Evolutionary conservation across 2,888 invertebrate genomes (phyloP).

Genomic region (Hedya salicella): DNA sequence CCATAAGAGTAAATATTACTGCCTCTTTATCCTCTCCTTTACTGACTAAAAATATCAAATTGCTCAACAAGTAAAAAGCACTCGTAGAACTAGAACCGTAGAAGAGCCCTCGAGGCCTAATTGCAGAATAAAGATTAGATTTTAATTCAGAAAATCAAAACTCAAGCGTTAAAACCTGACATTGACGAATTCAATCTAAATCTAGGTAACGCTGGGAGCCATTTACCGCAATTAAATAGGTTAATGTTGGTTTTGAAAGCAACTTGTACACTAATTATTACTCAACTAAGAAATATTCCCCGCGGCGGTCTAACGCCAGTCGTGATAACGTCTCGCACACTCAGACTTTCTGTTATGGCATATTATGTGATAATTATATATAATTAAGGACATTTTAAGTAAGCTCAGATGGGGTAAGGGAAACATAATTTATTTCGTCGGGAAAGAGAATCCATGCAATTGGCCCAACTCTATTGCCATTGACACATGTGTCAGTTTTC

Average conservation of each 20-base stretch:
- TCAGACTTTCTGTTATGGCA: constrained; percentile 27
- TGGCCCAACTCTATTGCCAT: no score
- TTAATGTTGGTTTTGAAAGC: constrained; percentile 19
- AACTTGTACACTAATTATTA: constrained; percentile 27
- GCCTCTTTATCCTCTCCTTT: no score
- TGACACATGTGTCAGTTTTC: no score
- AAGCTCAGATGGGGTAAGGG: no score
- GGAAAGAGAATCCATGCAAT: no score
- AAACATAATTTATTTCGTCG: no score
- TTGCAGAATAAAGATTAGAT: not conserved
- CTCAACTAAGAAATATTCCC: constrained; percentile 29
- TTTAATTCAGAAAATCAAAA: not conserved
- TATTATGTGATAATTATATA: constrained; percentile 29
- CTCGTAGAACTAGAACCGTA: no score
- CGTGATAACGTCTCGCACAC: constrained; percentile 35
- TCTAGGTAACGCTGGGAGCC: not conserved
- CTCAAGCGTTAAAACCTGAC: not conserved
- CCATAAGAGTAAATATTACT: no score
- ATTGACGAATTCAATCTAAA: not conserved
- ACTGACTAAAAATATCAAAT: no score
- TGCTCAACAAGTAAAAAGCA: no score
- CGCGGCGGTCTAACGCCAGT: constrained; percentile 25
- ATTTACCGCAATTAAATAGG: constrained; percentile 8
- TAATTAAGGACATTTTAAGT: constrained; percentile 8
- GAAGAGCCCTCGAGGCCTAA: no score